Conservation (phyloP, 2,797 vertebrate species). For the Phyllotis vaccarum region DNA sequence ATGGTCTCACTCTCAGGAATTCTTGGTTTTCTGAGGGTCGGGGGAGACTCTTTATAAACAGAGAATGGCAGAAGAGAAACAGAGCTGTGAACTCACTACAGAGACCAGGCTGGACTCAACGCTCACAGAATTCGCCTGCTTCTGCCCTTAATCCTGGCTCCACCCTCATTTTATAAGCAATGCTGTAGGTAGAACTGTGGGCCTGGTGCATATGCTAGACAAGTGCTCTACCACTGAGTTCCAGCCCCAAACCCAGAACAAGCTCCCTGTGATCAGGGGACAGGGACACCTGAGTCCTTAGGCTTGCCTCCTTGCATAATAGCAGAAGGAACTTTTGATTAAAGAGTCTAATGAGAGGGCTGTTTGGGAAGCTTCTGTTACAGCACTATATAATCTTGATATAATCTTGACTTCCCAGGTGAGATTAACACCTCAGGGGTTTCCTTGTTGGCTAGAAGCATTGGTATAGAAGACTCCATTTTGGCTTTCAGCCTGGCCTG, state of each 20-base stretch:
- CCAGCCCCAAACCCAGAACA: neutral
- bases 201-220: no score
- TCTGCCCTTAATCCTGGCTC: neutral
- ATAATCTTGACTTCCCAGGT: neutral
- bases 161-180: neutral
- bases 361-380: neutral
- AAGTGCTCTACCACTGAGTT: neutral
- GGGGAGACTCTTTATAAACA: no score
- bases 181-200: neutral
- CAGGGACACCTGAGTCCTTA: neutral
- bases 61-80: neutral
- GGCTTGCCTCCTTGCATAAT: neutral
- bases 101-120: neutral
- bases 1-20: neutral
- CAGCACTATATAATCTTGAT: neutral
- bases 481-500: neutral
- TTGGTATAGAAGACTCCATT: neutral
- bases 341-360: neutral
- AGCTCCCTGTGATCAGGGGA: neutral
- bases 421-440: neutral
- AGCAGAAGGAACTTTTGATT: neutral
- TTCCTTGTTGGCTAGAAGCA: neutral
- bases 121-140: neutral
- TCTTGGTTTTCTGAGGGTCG: no score
- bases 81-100: neutral